A percentile compares a stretch with the other conserved stretches of the same genome.
Evolutionary conservation across 2,797 vertebrate genomes (phyloP).

Genomic region (Lycodopsis pacificus): DNA sequence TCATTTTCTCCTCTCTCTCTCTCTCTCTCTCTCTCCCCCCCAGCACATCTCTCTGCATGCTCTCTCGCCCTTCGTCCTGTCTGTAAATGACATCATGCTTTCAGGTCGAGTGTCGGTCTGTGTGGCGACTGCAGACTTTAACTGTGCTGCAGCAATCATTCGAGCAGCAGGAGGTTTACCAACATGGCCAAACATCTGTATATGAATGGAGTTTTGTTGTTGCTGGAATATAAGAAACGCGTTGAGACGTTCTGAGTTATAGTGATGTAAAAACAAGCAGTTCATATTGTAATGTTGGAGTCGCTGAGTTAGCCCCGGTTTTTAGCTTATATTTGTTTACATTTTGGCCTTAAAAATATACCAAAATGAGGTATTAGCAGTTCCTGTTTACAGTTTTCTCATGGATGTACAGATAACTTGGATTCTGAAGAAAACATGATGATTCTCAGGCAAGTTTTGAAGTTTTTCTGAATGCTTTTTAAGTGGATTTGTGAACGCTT

Average conservation of each 20-base stretch:
- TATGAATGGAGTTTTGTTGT: background rate
- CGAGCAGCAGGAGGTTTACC: too few species aligned
- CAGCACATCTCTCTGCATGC: background rate
- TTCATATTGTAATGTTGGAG: background rate
- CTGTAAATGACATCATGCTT: background rate
- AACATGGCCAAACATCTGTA: background rate
- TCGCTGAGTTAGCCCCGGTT: background rate
- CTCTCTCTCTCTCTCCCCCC: background rate
- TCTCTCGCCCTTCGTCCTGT: constrained; percentile 1
- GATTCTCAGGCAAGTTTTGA: background rate
- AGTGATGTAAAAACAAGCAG: too few species aligned
- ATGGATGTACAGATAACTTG: too few species aligned
- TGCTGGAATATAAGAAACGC: background rate
- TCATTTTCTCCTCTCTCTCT: background rate
- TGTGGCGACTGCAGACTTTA: too few species aligned
- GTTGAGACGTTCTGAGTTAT: background rate
- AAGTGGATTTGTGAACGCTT: too few species aligned
- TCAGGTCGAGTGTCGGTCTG: background rate
- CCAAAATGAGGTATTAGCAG: too few species aligned
- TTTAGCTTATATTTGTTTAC: background rate
- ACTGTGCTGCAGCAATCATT: too few species aligned
- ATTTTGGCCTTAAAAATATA: too few species aligned
- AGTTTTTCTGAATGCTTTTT: background rate
- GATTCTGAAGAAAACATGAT: background rate
- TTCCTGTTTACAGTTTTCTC: too few species aligned